Evolutionary conservation across 2,113 vertebrate genomes (phyloP).

Genomic region (Paraplagusia blochii): DNA sequence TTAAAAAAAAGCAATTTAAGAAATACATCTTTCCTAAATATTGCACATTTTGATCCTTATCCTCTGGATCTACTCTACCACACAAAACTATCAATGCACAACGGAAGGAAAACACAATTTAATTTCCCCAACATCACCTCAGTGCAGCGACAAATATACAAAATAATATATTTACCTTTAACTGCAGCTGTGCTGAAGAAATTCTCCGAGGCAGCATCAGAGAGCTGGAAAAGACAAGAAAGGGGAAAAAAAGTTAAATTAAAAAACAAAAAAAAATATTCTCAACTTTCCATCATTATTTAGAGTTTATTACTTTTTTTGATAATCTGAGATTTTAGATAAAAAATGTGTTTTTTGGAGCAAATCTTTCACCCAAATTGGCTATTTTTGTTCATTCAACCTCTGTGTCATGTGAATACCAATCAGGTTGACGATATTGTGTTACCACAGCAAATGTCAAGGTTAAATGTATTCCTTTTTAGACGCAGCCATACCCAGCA

Average conservation of each 20-base stretch:
- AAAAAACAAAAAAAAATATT: too few species aligned
- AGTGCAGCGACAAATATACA: background rate
- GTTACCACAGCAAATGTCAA: background rate
- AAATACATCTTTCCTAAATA: slow-evolving; percentile 2
- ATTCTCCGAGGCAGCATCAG: slow-evolving; percentile 94
- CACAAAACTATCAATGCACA: background rate
- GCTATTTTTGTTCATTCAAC: background rate
- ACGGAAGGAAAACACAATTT: background rate
- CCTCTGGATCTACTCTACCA: slow-evolving; percentile 6
- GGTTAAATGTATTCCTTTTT: background rate
- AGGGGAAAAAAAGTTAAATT: slow-evolving; percentile 4
- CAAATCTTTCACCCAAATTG: background rate
- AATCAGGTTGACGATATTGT: background rate
- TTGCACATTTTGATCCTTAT: background rate
- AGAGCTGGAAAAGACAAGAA: slow-evolving; percentile 82
- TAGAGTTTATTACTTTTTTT: too few species aligned
- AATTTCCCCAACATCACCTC: background rate
- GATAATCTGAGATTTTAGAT: too few species aligned
- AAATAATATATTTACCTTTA: slow-evolving; percentile 83
- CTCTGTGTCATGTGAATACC: background rate
- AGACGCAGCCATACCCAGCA: background rate
- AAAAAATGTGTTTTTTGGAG: too few species aligned
- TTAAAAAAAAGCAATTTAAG: background rate
- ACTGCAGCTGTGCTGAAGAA: slow-evolving; percentile 91
- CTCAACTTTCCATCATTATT: too few species aligned